These are phyloP conservation scores for Terebella lapidaria DNA, from an alignment of 2,888 invertebrate species.

Conservation along the genomic window DNA sequence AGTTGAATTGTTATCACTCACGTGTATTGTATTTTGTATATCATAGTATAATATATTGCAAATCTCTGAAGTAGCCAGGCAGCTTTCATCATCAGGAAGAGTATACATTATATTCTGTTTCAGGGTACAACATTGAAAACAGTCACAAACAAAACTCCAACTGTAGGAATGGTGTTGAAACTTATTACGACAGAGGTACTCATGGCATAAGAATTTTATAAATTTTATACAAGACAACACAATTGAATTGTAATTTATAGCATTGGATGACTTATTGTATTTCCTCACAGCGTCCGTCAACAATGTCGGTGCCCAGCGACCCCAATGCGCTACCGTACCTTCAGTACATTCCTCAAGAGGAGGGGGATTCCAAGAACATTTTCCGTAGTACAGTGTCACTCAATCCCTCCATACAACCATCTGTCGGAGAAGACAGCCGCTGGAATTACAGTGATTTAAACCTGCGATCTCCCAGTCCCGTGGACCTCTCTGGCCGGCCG, in stretches of 20 bases:
- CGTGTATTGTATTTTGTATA: no score
- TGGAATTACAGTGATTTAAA: conserved; percentile 3
- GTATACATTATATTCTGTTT: no score
- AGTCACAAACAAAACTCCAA: conserved; percentile 30
- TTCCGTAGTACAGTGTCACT: not conserved
- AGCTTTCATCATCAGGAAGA: no score
- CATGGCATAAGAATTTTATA: no score
- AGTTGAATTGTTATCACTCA: no score
- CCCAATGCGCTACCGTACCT: not conserved
- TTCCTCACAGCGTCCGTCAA: not conserved
- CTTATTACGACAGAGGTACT: conserved; percentile 40
- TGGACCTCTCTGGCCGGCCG: no score
- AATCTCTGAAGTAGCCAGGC: no score
- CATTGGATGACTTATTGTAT: no score
- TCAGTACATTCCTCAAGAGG: not conserved
- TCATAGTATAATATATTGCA: no score
- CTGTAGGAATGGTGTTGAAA: conserved; percentile 37
- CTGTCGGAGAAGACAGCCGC: conserved; percentile 18
- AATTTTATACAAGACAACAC: no score
- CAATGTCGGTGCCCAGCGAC: not conserved
- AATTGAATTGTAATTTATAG: no score
- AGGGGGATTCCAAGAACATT: not conserved
- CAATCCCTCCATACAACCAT: not conserved
- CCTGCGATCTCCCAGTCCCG: not conserved
- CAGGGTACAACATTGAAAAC: conserved; percentile 35